Base-by-base conservation (phyloP, 2,797 vertebrate species). In the Helarctos malayanus region DNA sequence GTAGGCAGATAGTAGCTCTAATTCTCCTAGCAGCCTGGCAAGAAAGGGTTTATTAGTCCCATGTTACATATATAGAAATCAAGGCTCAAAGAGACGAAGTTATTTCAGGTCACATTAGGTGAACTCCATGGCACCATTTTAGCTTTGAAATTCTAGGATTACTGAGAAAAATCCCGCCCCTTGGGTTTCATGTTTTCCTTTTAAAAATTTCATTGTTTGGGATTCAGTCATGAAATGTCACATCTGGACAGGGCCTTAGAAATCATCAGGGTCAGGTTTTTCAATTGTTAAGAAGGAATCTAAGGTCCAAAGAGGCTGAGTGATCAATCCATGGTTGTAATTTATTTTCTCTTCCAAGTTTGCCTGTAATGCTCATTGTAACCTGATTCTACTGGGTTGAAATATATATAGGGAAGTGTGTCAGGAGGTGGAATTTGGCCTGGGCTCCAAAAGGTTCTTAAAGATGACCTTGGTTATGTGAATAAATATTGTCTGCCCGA, bases 401-500 rank as follows among this genome's bases (percentile, higher is more conserved):
- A 81, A 75, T 80, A 69, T n/a, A 27, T 18, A 9, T 21, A 21
- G 18, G 65, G 79, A 86, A 56, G 16, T 49, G 21, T 38, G 25
- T 78, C 45, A 90, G 61, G 69, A 89, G 73, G n/a, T 75, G 49
- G 57, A 47, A 52, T 81, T 91, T 71, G 23, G 29, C 81, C 38
- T 81, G 56, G 47, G 12, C 38, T 80, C 45, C 68, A 35, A 65
- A 54, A 84, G 13, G 27, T 75, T 69, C 41, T 54, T 59, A 38
- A 69, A 82, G 52, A 76, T 68, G n/a, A 76, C 19, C 21, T 76
- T 29, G 19, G 5, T 91, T 91, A 35, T 81, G 7, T 76, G 27
- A 63, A 3, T 63, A 94, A 75, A 75, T 94, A 84, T 59, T 94
- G 23, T 96, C 47, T 56, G 10, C 75, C 47, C 75, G 91, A 94